Conservation (phyloP, 1,140 invertebrate species). For the Anthonomus grandis region DNA sequence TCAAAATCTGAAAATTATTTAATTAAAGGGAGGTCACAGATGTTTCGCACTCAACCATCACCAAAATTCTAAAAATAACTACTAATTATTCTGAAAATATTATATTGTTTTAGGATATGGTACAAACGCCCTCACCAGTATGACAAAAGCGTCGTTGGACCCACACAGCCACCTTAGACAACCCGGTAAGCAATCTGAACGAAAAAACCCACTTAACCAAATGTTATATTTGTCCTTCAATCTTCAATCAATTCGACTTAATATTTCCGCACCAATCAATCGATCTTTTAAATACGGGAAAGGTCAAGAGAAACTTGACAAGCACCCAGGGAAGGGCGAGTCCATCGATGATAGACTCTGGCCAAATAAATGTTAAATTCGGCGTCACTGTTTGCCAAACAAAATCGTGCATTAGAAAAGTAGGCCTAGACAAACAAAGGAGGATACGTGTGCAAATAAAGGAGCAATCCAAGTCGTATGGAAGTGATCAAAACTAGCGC, state of each 20-base stretch:
- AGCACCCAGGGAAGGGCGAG: neutral
- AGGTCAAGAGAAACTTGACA: no score
- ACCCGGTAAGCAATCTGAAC: constrained; percentile 63
- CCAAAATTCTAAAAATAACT: no score
- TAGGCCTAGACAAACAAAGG: constrained; percentile 37
- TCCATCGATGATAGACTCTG: no score
- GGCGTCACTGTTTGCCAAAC: constrained; percentile 32
- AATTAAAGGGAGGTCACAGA: constrained; percentile 6
- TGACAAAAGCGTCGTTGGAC: constrained; percentile 74
- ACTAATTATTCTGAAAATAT: no score
- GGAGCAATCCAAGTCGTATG: constrained; percentile 26
- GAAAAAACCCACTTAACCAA: neutral
- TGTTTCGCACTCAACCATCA: no score
- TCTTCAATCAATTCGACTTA: constrained; percentile 14
- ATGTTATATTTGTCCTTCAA: no score
- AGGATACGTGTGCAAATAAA: constrained; percentile 36
- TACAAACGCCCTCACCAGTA: constrained; percentile 64
- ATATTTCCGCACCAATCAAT: no score
- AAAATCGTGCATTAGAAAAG: constrained; percentile 40
- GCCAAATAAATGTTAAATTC: constrained; percentile 23
- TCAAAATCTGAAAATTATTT: no score
- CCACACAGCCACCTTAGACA: constrained; percentile 81
- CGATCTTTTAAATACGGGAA: constrained; percentile 12
- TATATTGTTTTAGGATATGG: constrained; percentile 41
- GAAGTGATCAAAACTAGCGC: constrained; percentile 18